These are phyloP conservation scores for Amphibalanus amphitrite DNA, from an alignment of 1,140 invertebrate genomes.

Conservation along the genomic window DNA sequence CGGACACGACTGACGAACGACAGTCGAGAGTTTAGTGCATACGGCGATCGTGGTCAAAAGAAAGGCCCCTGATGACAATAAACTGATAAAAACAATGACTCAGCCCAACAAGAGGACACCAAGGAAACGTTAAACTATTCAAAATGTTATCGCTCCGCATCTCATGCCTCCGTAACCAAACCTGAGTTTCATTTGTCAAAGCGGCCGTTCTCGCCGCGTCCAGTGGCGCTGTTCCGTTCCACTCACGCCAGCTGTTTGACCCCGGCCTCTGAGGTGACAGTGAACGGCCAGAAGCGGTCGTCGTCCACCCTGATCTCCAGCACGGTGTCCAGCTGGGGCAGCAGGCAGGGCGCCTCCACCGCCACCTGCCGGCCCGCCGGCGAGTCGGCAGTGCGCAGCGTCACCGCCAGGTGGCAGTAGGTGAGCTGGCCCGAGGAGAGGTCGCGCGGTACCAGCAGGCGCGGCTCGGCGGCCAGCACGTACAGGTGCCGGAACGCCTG, in stretches of 20 bases:
- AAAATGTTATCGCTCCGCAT: no score
- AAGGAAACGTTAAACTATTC: no score
- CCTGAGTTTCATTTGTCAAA: no score
- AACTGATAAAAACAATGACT: no score
- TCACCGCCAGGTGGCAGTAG: slow-evolving; percentile 54
- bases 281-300: slow-evolving; percentile 55
- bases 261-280: slow-evolving; percentile 56
- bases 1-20: no score
- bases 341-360: slow-evolving; percentile 57
- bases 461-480: slow-evolving; percentile 74
- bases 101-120: no score
- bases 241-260: slow-evolving; percentile 53
- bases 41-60: no score
- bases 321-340: slow-evolving; percentile 62
- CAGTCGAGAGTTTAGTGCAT: no score
- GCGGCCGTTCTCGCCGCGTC: no score
- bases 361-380: slow-evolving; percentile 32
- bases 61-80: no score
- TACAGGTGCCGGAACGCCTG: slow-evolving; percentile 92
- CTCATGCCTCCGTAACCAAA: no score
- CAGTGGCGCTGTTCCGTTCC: no score
- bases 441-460: slow-evolving; percentile 69
- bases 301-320: slow-evolving; percentile 57
- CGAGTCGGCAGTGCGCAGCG: slow-evolving; percentile 27
- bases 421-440: slow-evolving; percentile 58